Percentiles rank a stretch among this genome's conserved stretches.
Evolutionary conservation across 2,888 invertebrate species (phyloP).

Genomic region (Leptinotarsa tumamoca): DNA sequence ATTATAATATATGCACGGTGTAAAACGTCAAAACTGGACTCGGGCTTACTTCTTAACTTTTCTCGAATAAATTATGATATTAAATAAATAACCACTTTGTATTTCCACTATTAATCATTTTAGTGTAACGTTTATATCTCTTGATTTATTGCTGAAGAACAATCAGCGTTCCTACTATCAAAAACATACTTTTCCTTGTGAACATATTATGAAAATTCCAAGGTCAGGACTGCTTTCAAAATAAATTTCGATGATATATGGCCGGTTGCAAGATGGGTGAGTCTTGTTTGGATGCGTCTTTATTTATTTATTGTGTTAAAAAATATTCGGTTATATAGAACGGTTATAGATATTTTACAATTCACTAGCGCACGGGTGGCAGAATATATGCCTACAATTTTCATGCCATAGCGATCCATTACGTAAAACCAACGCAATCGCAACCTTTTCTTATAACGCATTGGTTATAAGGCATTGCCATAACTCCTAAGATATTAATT

Average conservation of each 20-base stretch:
- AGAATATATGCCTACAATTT: no score
- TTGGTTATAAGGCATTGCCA: no score
- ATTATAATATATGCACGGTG: constrained; percentile 62
- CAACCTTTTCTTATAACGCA: no score
- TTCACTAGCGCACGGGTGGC: no score
- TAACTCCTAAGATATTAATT: no score
- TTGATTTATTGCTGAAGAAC: constrained; percentile 51
- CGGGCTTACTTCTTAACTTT: constrained; percentile 60
- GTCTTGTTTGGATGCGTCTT: constrained; percentile 8
- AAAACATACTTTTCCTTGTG: constrained; percentile 34
- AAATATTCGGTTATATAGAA: background rate
- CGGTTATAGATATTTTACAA: no score
- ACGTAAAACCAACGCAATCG: no score
- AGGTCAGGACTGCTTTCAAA: constrained; percentile 32
- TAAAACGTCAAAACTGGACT: constrained; percentile 59
- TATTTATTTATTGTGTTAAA: constrained; percentile 12
- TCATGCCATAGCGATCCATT: no score
- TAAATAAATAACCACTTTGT: constrained; percentile 58
- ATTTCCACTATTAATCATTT: constrained; percentile 55
- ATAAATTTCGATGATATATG: constrained; percentile 34
- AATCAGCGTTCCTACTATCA: constrained; percentile 40
- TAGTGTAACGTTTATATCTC: constrained; percentile 56
- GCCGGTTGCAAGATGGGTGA: background rate
- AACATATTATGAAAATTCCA: constrained; percentile 32
- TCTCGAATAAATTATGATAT: constrained; percentile 62